Conservation (phyloP, 2,113 vertebrate genomes). For the Thinocorus orbignyianus region DNA sequence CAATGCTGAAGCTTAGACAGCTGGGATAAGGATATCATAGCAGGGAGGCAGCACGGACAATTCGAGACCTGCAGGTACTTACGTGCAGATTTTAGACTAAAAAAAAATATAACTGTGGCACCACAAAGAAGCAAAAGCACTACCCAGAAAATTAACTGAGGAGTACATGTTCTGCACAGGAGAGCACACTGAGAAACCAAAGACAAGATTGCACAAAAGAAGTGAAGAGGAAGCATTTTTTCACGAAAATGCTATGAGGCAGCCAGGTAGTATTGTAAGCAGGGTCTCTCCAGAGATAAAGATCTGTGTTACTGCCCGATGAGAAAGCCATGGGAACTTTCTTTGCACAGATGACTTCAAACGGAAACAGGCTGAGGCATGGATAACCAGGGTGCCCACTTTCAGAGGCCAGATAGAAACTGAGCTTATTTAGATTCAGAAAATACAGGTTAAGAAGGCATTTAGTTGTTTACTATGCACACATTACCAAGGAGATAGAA, state of each 20-base stretch:
- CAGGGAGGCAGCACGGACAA: neutral
- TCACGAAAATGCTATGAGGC: fast-evolving
- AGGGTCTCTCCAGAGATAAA: neutral
- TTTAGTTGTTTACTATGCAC: neutral
- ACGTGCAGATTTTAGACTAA: neutral
- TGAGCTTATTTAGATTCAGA: neutral
- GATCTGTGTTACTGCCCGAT: neutral
- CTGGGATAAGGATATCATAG: fast-evolving
- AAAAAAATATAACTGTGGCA: neutral
- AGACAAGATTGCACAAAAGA: neutral
- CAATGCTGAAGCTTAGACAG: neutral
- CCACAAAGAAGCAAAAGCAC: neutral
- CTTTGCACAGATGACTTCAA: neutral
- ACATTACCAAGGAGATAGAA: neutral
- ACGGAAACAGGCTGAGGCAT: neutral
- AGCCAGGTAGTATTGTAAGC: neutral
- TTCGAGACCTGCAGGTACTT: fast-evolving
- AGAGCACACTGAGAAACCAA: neutral
- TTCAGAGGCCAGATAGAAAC: neutral
- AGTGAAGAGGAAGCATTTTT: neutral
- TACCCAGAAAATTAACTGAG: neutral
- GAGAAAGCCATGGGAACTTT: neutral
- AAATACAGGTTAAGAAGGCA: neutral
- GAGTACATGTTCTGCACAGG: neutral
- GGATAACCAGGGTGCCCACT: neutral